Evolutionary conservation across 1,140 invertebrate species (phyloP).

Genomic region (Galendromus occidentalis): DNA sequence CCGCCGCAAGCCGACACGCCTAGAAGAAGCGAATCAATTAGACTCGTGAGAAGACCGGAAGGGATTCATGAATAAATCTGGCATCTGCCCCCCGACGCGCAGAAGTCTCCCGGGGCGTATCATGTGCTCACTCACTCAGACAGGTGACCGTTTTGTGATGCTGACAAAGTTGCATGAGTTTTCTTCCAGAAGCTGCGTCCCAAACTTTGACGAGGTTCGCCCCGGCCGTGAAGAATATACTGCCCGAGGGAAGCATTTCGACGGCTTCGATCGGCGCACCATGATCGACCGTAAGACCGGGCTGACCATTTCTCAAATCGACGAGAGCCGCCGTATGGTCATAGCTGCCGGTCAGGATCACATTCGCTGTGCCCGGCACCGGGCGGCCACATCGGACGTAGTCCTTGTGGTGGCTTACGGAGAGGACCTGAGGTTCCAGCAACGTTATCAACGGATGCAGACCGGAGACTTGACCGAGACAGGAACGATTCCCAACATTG

Average conservation of each 20-base stretch:
- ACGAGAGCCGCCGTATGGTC: slow-evolving; percentile 75
- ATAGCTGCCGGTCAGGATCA: slow-evolving; percentile 49
- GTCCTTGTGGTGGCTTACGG: slow-evolving; percentile 21
- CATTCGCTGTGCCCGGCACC: slow-evolving; percentile 14
- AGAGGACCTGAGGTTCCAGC: slow-evolving; percentile 12
- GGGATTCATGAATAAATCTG: no score
- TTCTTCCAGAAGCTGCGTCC: slow-evolving; percentile 65
- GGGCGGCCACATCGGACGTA: slow-evolving; percentile 26
- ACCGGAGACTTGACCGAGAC: no score
- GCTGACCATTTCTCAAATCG: slow-evolving; percentile 48
- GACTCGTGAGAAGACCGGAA: slow-evolving; percentile 14
- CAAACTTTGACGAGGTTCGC: slow-evolving; percentile 79
- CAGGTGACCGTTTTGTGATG: slow-evolving; percentile 87
- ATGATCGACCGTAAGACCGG: slow-evolving; percentile 57
- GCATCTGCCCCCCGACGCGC: no score
- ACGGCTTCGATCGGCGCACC: slow-evolving; percentile 73
- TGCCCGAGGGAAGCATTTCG: slow-evolving; percentile 66
- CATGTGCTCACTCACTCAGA: slow-evolving; percentile 35
- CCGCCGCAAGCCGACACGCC: slow-evolving; percentile 22
- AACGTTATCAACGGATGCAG: no score
- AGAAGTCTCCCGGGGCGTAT: no score
- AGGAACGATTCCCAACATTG: no score
- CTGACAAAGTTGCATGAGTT: slow-evolving; percentile 53
- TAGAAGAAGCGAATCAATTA: slow-evolving; percentile 13
- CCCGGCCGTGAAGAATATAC: slow-evolving; percentile 73